Evolutionary conservation across 2,888 invertebrate species (phyloP), one percentile per base, ranked within the genome.

Genomic region (Pyralis farinalis): DNA sequence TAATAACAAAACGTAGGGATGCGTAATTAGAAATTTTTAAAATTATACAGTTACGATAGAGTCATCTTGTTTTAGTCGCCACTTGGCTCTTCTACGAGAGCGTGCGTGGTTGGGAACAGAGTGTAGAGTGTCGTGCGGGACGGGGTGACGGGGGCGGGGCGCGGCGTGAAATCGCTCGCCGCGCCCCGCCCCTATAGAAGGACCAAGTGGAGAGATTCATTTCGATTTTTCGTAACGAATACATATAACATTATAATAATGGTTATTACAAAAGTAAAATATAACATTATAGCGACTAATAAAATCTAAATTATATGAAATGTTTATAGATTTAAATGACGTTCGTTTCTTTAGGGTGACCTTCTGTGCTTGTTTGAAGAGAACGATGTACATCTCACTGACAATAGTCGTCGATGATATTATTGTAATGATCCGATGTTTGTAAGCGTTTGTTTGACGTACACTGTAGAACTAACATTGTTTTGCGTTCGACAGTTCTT

Each of bases 21-120:
- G 88, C 88, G 86, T 88, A 87, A 88, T 87, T 88, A 88, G 88
- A 85, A 67, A 79, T 87, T 88, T 88, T 87, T 86, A 87, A 88
- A 87, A 86, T 86, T 87, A 88, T 88, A 87, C 87, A 86, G 86
- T 88, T 85, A 88, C 79, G 71, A 85, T 88, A 87, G 82, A 74
- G 77, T 81, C 71, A 79, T 65, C 63, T 84, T 78, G 76, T 72
- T 74, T 79, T 74, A 54, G 65, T 69, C 74, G 72, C 60, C 72
- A 66, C 70, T 68, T 66, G 79, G 73, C 54, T 50, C 70, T 56
- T 59, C 70, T 49, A 53, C 56, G 57, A 44, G 53, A 42, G 52
- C 40, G 53, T 46, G 31, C 43, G 51, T 44, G 29, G 44, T 22
- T 34, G 20, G 35, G 43, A 32, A 35, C 9, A 25, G 38, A 5